Evolutionary conservation across 2,113 vertebrate genomes (phyloP), one percentile per base, ranked within the genome.

Genomic region (Eublepharis macularius): DNA sequence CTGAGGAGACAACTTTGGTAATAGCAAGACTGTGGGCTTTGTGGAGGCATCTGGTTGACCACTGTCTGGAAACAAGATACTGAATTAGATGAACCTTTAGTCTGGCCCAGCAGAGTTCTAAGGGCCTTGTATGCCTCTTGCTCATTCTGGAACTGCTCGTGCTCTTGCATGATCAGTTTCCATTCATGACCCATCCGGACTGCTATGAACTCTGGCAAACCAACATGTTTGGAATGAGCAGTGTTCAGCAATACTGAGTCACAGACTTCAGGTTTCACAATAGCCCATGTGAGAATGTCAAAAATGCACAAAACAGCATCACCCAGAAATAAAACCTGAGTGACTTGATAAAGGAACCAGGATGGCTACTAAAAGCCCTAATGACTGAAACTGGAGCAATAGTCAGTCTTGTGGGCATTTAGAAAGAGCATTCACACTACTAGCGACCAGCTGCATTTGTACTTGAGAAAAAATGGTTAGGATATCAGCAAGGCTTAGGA

Each of bases 381-480:
- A 47, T 63, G 73, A n/a, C 1, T 49, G 87, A 84, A 63, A 17
- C 41, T 49, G 91, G 86, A 90, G 49, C 66, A 82, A 19, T 70
- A n/a, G 73, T 65, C 80, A 86, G 49, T 7, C 9, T 72, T 75
- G 49, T 68, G 77, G 94, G 32, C 8, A 86, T 63, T n/a, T 63
- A 76, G 86, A 69, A 80, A 83, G 88, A 41, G 47, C 79, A 51
- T n/a, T 47, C 24, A 63, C 74, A 76, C 83, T 57, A 45, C 47
- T 79, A 81, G 0, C 2, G 90, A 93, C 72, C 88, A 88, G 36
- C 87, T 84, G 81, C 77, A 85, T 91, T 84, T 90, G 76, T 87
- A 81, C 43, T 39, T 83, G 83, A 81, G 85, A 68, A 89, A 91
- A 88, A 84, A 34, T 81, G 66, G 86, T 39, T 80, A 86, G 82